Evolutionary conservation across 1,140 invertebrate genomes (phyloP).

Genomic region (Drosophila eugracilis): DNA sequence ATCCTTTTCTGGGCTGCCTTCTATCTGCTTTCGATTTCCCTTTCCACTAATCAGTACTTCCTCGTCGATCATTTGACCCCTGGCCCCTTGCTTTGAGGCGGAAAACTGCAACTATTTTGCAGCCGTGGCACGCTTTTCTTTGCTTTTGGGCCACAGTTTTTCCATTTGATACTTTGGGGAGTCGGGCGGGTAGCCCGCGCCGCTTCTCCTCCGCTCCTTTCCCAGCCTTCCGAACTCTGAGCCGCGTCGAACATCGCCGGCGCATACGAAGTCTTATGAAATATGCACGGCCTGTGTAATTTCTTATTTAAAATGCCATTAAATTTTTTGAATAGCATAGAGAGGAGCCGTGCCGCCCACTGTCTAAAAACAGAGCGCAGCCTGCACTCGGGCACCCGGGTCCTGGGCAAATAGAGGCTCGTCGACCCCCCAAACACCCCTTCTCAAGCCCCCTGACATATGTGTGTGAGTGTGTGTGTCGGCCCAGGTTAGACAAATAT

Average conservation of each 20-base stretch:
- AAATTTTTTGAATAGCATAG: constrained; percentile 85
- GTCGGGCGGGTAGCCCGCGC: constrained; percentile 26
- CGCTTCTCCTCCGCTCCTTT: not conserved
- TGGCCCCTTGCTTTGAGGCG: constrained; percentile 35
- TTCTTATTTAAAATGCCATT: constrained; percentile 85
- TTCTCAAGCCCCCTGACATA: not conserved
- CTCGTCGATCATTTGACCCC: not conserved
- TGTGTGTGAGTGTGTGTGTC: constrained; percentile 39
- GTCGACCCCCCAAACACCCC: constrained; percentile 29
- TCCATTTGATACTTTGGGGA: constrained; percentile 81
- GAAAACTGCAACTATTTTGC: constrained; percentile 73
- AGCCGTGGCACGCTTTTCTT: constrained; percentile 76
- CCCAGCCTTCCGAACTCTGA: constrained; percentile 56
- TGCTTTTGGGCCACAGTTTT: constrained; percentile 69
- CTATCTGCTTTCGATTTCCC: too few species aligned
- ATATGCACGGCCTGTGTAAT: constrained; percentile 84
- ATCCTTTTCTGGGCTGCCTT: too few species aligned
- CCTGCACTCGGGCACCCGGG: constrained; percentile 62
- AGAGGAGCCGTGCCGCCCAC: constrained; percentile 38
- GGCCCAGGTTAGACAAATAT: constrained; percentile 81
- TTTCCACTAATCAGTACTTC: not conserved
- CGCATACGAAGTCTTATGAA: constrained; percentile 82
- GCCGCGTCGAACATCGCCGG: constrained; percentile 69
- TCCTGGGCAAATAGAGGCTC: constrained; percentile 76
- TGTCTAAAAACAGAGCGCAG: constrained; percentile 78